Base-by-base conservation (phyloP, 2,888 invertebrate genomes). In the Helleia helle region DNA sequence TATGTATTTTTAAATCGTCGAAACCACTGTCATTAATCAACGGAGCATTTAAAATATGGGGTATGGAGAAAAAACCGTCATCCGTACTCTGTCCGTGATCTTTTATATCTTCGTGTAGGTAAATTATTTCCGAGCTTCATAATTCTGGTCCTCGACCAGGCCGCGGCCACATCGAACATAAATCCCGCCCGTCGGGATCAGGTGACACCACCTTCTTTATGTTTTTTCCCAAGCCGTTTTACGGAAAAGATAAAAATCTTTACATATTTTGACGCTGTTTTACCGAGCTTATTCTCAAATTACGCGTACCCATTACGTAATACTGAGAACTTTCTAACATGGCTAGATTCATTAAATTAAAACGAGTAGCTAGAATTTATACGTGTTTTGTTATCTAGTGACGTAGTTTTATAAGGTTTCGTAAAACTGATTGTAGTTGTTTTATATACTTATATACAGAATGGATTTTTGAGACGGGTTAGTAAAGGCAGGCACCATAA, bases 211-310 rank as follows among this genome's bases (percentile, higher is more conserved):
- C 77, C 81, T 85, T 83, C 84, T 86, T 86, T 86, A 86, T 86
- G 86, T 86, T 85, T 86, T 85, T 86, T 86, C 86, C 83, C 85
- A 85, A 80, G 80, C 84, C 75, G 71, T 85, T 86, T 85, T 84
- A 85, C 80, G 76, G 81, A 62, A 83, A 83, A 81, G 86, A 86
- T 85, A 83, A 81, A 71, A 75, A 86, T 86, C 85, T 85, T 77
- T 80, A 85, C 86, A 85, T 84, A 84, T 84, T 84, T 84, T 83
- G 83, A 84, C 79, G 77, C 77, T 74, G 81, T 72, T 79, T 79
- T 79, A 74, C 73, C 66, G 67, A 61, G 66, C 62, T 76, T 64
- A 79, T 75, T 84, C 81, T 84, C 81, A 79, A 84, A 84, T 84
- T 84, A 84, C 84, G 66, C 74, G 65, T 66, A 61, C 66, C 69